Evolutionary conservation across 2,888 invertebrate species (phyloP).

Genomic region (Isoperla grammatica): DNA sequence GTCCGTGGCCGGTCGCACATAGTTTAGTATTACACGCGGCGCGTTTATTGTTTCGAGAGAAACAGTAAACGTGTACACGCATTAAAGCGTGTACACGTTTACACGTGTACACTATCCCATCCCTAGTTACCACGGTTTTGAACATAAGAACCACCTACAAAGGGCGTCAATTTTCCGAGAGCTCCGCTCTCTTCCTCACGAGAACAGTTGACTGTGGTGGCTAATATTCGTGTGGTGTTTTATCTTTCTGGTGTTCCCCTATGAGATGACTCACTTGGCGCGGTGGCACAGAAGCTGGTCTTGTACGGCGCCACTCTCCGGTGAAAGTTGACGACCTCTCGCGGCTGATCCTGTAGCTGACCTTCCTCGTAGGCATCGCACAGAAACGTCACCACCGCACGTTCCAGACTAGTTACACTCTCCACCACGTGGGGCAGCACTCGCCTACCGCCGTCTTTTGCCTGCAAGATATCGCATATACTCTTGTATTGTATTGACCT

Average conservation of each 20-base stretch:
- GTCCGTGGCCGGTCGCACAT: too few species aligned
- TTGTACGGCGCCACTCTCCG: slow-evolving; percentile 72
- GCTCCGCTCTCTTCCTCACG: too few species aligned
- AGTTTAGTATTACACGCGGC: too few species aligned
- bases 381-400: slow-evolving; percentile 50
- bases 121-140: neutral
- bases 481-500: too few species aligned
- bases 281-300: slow-evolving; percentile 52
- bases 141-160: neutral
- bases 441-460: slow-evolving; percentile 41
- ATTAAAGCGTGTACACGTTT: too few species aligned
- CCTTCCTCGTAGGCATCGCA: slow-evolving; percentile 54
- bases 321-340: slow-evolving; percentile 55
- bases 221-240: too few species aligned
- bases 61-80: too few species aligned
- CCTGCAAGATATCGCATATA: slow-evolving; percentile 37
- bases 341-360: slow-evolving; percentile 33
- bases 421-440: slow-evolving; percentile 43
- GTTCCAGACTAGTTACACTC: slow-evolving; percentile 49
- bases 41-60: too few species aligned
- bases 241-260: too few species aligned
- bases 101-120: too few species aligned
- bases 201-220: too few species aligned
- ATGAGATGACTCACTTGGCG: slow-evolving; percentile 24
- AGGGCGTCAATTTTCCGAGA: too few species aligned